Base-by-base conservation (phyloP, 2,888 invertebrate species). In the Siphlonurus alternatus region DNA sequence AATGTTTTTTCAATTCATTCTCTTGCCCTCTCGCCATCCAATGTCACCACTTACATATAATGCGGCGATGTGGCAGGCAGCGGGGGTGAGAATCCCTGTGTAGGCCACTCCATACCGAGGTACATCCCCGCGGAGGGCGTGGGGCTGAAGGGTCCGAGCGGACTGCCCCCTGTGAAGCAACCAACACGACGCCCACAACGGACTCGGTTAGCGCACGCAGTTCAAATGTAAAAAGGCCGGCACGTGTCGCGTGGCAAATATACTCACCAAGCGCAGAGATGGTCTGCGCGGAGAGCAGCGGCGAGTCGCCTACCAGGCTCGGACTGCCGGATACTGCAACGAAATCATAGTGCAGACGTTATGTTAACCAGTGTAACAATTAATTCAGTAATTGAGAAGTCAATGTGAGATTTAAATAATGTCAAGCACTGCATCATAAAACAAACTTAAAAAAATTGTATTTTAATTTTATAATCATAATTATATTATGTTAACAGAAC, bases 101-200 rank as follows among this genome's bases (percentile, higher is more conserved):
- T 53, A 53, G 60, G 60, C 70, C 70, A 70, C 23, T 70, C 70
- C 69, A 70, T 70, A 1, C 72, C 72, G 7, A 72, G 69, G 67
- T 71, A 71, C 59, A 72, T 65, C 10, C 69, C 69, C 5, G 69
- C 66, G 2, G 69, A 66, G 5, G 69, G 64, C 7, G 67, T 56
- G 7, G 56, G 56, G 20, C 56, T 56, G n/a, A 56, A 56, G 5
- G 56, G 20, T 7, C 65, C 67, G n/a, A 67, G 61, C 22, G 67
- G 66, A 23, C 64, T 67, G 19, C 65, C 65, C 64, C 51, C 61
- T 53, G 1, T 61, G 23, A 1, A 24, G 3, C 1, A n/a, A 63
- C 15, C 10, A 18, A 62, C 23, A 23, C 7, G 23, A 18, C 7
- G 2, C 22, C n/a, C n/a, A n/a, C n/a, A n/a, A n/a, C n/a, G n/a